Base-by-base conservation (phyloP, 2,113 vertebrate species). In the Thalassarche chlororhynchos region DNA sequence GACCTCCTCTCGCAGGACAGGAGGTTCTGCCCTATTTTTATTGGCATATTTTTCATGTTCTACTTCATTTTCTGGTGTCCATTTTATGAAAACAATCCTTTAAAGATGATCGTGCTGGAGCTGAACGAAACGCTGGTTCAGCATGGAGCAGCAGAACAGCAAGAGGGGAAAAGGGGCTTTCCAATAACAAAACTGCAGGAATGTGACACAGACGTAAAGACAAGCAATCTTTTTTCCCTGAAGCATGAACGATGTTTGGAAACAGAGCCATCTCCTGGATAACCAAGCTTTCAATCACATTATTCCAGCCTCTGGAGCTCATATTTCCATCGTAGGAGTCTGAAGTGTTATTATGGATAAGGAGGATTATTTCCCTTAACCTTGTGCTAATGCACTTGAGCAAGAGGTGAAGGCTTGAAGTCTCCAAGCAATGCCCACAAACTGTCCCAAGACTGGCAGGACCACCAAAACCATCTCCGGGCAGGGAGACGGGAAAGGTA, bases 31-130 rank as follows among this genome's bases (percentile, higher is more conserved):
- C 89, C 96, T 89, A 14, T 7, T 47, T 84, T 96, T 97, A 97
- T 97, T 97, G 93, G 66, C 38, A 14, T 40, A 96, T 98, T 91
- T 90, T 89, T 97, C 93, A 96, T 3, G 9, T 95, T 90, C 69
- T 70, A n/a, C 52, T 94, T 84, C 32, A 62, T 96, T 96, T 94
- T 85, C 82, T n/a, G 10, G 36, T 93, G 89, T 44, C 87, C 70
- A 55, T 72, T 92, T 97, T 94, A 98, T 97, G 96, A 97, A 97
- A 98, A 93, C 95, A 72, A 95, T 97, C 85, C 64, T 97, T 97
- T 97, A 97, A 91, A 87, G 79, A 54, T 4, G 61, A 55, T 47
- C 5, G 0, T 62, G 85, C 49, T 78, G 83, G 80, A 93, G 82
- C 7, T 2, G 57, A 92, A 51, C 0, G 0, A 74, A 96, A 61